Percentiles rank a stretch among this genome's conserved stretches.
Conservation (phyloP, 2,797 vertebrate genomes). For the Sebastes variabilis region DNA sequence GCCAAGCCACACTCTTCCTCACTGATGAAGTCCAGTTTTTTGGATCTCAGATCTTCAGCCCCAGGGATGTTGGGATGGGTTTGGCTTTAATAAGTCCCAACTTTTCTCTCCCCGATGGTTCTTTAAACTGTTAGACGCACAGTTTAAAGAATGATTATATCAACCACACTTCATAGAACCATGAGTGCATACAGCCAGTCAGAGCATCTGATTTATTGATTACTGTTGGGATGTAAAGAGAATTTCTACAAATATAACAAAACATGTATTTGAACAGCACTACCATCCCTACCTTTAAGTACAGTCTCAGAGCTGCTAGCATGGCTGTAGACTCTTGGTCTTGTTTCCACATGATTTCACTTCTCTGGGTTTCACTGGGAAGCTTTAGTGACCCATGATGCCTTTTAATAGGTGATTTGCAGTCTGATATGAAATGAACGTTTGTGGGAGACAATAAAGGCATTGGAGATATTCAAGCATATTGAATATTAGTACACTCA, state of each 20-base stretch:
- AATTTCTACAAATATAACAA: too few relatives aligned
- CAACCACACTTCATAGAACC: background rate
- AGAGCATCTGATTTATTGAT: too few relatives aligned
- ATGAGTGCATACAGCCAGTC: background rate
- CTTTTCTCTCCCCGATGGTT: conserved; percentile 30
- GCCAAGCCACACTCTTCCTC: conserved; percentile 23
- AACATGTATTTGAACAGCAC: too few relatives aligned
- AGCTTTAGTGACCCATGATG: background rate
- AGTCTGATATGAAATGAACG: background rate
- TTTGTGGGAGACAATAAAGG: background rate
- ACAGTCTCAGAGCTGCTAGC: too few relatives aligned
- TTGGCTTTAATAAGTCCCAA: conserved; percentile 16
- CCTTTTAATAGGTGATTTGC: background rate
- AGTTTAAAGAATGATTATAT: conserved; percentile 9
- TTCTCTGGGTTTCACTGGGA: background rate
- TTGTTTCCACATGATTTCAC: background rate
- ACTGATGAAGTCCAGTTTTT: conserved; percentile 20
- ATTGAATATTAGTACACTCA: background rate
- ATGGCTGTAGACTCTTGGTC: background rate
- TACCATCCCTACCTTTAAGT: too few relatives aligned
- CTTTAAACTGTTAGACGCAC: conserved; percentile 7
- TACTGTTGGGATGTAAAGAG: too few relatives aligned
- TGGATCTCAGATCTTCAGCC: conserved; percentile 5
- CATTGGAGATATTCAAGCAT: background rate
- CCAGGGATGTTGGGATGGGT: conserved; percentile 1